phyloP scores from a whole-genome alignment of 2,888 invertebrate species.

The Torymus auratus region DNA sequence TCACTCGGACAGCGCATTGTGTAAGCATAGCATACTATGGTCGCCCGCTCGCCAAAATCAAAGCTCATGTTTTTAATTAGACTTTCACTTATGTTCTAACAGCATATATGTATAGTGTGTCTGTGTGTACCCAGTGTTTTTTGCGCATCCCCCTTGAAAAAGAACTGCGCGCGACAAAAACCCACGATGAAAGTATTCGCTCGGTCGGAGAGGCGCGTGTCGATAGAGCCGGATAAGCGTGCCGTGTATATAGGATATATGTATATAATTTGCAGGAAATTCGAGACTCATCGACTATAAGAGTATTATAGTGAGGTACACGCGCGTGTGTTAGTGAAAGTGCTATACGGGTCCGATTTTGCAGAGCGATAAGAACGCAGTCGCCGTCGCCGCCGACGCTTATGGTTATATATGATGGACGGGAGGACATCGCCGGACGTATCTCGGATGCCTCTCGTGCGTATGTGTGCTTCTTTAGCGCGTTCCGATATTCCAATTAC shows the following conservation, averaged over 20 bases:
- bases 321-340: slow-evolving; percentile 66
- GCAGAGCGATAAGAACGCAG: no score
- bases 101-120: neutral
- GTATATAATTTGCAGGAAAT: slow-evolving; percentile 13
- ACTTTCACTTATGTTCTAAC: slow-evolving; percentile 39
- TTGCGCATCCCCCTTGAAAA: neutral
- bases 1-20: neutral
- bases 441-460: no score
- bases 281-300: slow-evolving; percentile 45
- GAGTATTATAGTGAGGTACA: neutral
- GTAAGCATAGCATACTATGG: no score
- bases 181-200: slow-evolving; percentile 22
- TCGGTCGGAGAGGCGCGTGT: slow-evolving; percentile 9
- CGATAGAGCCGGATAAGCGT: slow-evolving; percentile 27
- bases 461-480: neutral
- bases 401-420: no score
- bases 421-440: no score
- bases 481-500: slow-evolving; percentile 38
- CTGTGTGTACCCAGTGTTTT: slow-evolving; percentile 9
- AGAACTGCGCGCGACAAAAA: neutral
- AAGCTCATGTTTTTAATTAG: slow-evolving; percentile 41
- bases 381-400: no score
- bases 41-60: slow-evolving; percentile 5
- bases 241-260: neutral
- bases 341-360: slow-evolving; percentile 41